Percentiles rank a stretch among this genome's conserved stretches.
phyloP scores from a whole-genome alignment of 2,888 invertebrate genomes.

The Myathropa florea region DNA sequence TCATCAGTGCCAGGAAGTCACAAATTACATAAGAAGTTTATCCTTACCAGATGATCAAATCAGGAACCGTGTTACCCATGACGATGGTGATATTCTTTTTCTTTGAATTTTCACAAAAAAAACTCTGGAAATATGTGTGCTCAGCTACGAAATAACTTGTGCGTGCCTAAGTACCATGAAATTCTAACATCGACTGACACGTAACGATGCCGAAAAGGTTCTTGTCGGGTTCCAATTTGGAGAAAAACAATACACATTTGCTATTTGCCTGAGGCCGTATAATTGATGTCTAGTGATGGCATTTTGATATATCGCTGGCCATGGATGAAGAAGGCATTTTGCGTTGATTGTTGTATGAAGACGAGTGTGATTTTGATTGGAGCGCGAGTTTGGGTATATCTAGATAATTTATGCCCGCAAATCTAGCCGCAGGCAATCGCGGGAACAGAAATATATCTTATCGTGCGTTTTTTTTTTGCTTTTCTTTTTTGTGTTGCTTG shows the following conservation, averaged over 20 bases:
- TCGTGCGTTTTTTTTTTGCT: constrained; percentile 7
- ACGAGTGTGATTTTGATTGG: not conserved
- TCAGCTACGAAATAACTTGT: constrained; percentile 6
- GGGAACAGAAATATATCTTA: constrained; percentile 17
- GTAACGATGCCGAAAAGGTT: constrained; percentile 13
- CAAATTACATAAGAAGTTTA: not conserved
- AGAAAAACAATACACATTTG: constrained; percentile 10
- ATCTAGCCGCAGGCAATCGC: constrained; percentile 42
- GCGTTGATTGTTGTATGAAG: not conserved
- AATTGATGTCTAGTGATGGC: not conserved
- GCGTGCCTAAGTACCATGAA: constrained; percentile 50
- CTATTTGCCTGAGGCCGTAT: constrained; percentile 19
- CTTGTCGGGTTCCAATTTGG: not conserved
- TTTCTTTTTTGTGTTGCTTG: not conserved
- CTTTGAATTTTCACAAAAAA: not conserved
- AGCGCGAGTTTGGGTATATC: not conserved
- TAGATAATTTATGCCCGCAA: constrained; percentile 43
- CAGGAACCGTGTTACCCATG: constrained; percentile 80
- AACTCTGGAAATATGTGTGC: not conserved
- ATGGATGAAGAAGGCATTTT: not conserved
- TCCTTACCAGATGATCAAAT: constrained; percentile 79
- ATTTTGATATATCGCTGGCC: not conserved
- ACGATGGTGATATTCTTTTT: constrained; percentile 43
- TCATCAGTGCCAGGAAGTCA: not conserved
- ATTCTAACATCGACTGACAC: constrained; percentile 63